Evolutionary conservation across 2,797 vertebrate genomes (phyloP), one percentile per base, ranked within the genome.

Genomic region (Sphenodon punctatus): DNA sequence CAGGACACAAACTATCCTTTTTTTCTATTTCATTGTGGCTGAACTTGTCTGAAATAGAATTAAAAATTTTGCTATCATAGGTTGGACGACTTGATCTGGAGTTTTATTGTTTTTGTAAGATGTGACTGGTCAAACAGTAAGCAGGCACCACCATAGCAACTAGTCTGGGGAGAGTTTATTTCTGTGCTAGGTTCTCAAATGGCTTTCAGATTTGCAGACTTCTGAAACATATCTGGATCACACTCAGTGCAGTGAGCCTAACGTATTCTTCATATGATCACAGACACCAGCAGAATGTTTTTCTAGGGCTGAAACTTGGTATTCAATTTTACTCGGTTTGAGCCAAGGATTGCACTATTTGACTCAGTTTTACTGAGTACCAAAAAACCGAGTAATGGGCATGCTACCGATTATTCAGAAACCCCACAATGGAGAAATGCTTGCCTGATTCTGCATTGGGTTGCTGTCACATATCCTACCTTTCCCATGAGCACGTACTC

Each of bases 151-250:
- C 5, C 2, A 7, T 32, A 36, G 7, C 59, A 38, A 4, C 16
- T 69, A 23, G 14, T 8, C 73, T 49, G 23, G 3, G 2, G 17
- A 43, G 5, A 71, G 5, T 7, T 46, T 22, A 25, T 66, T 45
- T 3, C 30, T 56, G 9, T 22, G 30, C 34, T 56, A 19, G 30
- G 56, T 34, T 2, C 3, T 65, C n/a, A 13, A 3, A 17, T 64
- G 77, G 75, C 9, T 7, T 45, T 15, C 11, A 8, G 6, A 16
- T 53, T 27, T n/a, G 55, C 72, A 73, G 12, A 46, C 19, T 13
- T 0, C 0, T 10, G n/a, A 45, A n/a, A 8, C 41, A 66, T 20
- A 12, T 34, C 34, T 3, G 20, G 11, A 58, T 58, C 7, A 23
- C 5, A 58, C 20, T 36, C 34, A 14, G 19, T 23, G 22, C 7